Conservation (phyloP, 2,797 vertebrate species). For the Fratercula arctica region DNA sequence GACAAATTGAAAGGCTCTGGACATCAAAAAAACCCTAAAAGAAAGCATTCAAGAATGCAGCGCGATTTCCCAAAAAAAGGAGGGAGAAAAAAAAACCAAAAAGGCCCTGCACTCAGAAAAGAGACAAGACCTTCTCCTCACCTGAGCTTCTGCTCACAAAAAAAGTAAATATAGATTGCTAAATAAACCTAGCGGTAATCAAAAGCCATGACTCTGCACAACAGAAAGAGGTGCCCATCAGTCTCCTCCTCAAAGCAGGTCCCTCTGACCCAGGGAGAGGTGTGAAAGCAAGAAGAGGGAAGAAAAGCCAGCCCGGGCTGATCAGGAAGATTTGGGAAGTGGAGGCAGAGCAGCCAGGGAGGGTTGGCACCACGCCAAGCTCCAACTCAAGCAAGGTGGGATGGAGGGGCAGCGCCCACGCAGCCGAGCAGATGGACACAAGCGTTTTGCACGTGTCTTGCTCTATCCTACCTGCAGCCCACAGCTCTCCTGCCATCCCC, state of each 20-base stretch:
- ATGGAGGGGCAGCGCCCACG: background rate
- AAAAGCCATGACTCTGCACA: background rate
- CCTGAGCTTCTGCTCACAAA: background rate
- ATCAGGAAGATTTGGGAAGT: background rate
- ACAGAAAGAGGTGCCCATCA: background rate
- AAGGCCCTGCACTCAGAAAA: background rate
- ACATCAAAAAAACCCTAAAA: background rate
- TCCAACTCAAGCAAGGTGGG: background rate
- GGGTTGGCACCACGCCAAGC: background rate
- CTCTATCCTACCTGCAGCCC: background rate
- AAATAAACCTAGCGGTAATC: background rate
- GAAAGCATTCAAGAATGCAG: background rate
- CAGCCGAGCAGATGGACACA: background rate
- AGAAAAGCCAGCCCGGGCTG: background rate
- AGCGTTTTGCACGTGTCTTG: background rate
- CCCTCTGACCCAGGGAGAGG: background rate
- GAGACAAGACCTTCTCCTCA: background rate
- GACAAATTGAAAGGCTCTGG: background rate
- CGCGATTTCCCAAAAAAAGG: background rate
- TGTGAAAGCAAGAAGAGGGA: slow-evolving; percentile 7
- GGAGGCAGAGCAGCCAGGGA: slow-evolving; percentile 13
- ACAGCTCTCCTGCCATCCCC: background rate
- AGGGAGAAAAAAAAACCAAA: background rate
- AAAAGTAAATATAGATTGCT: background rate
- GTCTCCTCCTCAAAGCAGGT: background rate